Evolutionary conservation across 2,888 invertebrate genomes (phyloP).

Genomic region (Caenorhabditis sinica): DNA sequence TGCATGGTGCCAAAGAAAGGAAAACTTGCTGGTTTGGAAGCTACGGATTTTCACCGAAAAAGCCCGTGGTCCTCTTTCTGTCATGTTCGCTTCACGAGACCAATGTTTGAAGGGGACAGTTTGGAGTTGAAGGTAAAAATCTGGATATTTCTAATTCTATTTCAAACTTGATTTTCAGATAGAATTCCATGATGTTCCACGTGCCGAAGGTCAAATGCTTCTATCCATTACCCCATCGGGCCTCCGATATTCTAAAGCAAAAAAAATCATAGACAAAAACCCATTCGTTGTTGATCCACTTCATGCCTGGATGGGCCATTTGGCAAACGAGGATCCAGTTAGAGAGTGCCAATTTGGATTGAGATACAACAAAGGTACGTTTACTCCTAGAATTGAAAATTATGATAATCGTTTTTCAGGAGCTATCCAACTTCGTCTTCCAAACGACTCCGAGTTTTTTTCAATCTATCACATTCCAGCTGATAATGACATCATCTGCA

Average conservation of each 20-base stretch:
- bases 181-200: slow-evolving; percentile 15
- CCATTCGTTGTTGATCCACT: slow-evolving; percentile 33
- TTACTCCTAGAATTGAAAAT: neutral
- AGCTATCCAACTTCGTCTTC: slow-evolving; percentile 22
- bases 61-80: neutral
- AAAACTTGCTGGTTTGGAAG: neutral
- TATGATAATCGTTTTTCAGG: neutral
- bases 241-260: neutral
- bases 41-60: slow-evolving; percentile 18
- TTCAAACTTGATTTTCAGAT: slow-evolving; percentile 3
- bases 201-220: slow-evolving; percentile 22
- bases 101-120: slow-evolving; percentile 26
- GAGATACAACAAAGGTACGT: slow-evolving; percentile 11
- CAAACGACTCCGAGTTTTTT: slow-evolving; percentile 16
- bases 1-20: slow-evolving; percentile 21
- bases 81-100: slow-evolving; percentile 32
- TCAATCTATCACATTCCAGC: slow-evolving; percentile 16
- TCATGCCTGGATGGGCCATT: slow-evolving; percentile 23
- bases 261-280: slow-evolving; percentile 4
- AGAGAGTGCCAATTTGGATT: slow-evolving; percentile 25
- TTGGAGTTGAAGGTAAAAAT: slow-evolving; percentile 22
- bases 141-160: neutral
- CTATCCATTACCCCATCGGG: slow-evolving; percentile 29
- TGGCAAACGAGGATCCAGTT: slow-evolving; percentile 14
- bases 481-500: neutral